These are phyloP conservation scores for Panurus biarmicus DNA, from an alignment of 2,113 vertebrate genomes.

Conservation along the genomic window DNA sequence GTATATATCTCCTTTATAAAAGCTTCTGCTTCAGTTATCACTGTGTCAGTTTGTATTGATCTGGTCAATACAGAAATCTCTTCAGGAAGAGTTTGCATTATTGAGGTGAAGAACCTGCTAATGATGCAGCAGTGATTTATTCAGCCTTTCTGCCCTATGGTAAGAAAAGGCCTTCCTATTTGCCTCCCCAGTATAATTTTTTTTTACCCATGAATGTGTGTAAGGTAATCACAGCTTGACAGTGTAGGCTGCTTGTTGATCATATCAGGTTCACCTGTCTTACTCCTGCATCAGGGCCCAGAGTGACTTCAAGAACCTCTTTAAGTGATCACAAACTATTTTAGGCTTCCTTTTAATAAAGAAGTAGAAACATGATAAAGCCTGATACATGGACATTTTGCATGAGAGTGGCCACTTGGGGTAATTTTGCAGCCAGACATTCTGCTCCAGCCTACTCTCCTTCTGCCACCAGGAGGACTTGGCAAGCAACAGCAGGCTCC, in stretches of 20 bases:
- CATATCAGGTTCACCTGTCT: not conserved
- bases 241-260: not conserved
- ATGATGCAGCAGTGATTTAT: not conserved
- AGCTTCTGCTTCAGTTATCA: not conserved
- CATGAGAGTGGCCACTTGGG: not conserved
- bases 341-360: not conserved
- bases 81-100: not conserved
- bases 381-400: not conserved
- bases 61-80: not conserved
- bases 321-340: not conserved
- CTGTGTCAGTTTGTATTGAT: not conserved
- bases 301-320: not conserved
- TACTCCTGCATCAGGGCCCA: not conserved
- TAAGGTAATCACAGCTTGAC: not conserved
- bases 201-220: not conserved
- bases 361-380: not conserved
- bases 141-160: not conserved
- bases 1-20: not conserved
- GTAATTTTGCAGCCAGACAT: not conserved
- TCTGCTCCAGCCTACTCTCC: not conserved
- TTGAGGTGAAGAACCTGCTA: not conserved
- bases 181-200: not conserved
- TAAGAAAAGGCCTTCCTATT: not conserved
- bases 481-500: not conserved
- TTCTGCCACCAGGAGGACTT: slow-evolving; percentile 1